Percentiles rank a stretch among this genome's conserved stretches.
Conservation (phyloP, 2,888 invertebrate genomes). For the Phyto melanocephala region DNA sequence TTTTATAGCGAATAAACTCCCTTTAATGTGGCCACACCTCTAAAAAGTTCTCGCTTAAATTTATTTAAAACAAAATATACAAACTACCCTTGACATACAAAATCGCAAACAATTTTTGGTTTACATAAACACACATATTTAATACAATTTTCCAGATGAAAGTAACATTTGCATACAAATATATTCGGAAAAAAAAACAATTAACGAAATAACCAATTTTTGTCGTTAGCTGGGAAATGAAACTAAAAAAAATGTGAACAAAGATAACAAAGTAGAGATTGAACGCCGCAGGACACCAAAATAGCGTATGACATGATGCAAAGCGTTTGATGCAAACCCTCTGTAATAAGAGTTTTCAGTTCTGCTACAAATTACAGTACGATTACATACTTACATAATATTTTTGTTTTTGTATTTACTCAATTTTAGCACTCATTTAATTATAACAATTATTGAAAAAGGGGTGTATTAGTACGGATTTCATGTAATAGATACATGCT, state of each 20-base stretch:
- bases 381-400: background rate
- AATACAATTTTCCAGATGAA: constrained; percentile 46
- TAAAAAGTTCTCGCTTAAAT: background rate
- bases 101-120: background rate
- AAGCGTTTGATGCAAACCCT: constrained; percentile 28
- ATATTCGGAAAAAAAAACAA: background rate
- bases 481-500: constrained; percentile 38
- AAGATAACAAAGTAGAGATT: constrained; percentile 57
- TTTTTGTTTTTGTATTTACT: background rate
- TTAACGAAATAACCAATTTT: background rate
- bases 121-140: background rate
- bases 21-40: constrained; percentile 34
- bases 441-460: constrained; percentile 29
- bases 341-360: constrained; percentile 3
- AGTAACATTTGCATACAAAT: constrained; percentile 51
- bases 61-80: background rate
- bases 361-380: constrained; percentile 19
- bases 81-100: background rate
- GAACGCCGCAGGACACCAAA: constrained; percentile 57
- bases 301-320: background rate
- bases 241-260: background rate
- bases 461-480: constrained; percentile 31
- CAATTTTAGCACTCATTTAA: constrained; percentile 57
- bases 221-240: background rate
- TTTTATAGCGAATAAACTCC: background rate